Evolutionary conservation across 1,140 invertebrate species (phyloP).

Genomic region (Camponotus pennsylvanicus): DNA sequence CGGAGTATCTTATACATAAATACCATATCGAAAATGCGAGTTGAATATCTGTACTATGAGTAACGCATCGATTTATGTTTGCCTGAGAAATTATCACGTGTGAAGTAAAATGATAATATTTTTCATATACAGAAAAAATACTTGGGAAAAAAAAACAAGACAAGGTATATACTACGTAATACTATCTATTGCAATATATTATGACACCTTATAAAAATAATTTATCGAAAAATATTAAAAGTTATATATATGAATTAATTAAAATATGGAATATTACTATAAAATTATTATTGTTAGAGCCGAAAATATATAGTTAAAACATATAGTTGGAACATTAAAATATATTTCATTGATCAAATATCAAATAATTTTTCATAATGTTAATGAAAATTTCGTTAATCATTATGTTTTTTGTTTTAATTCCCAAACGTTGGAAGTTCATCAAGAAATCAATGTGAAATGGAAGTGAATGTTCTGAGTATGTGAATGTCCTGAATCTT

Average conservation of each 20-base stretch:
- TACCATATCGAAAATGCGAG: constrained; percentile 85
- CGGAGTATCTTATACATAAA: constrained; percentile 86
- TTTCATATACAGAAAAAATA: neutral
- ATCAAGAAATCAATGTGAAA: constrained; percentile 86
- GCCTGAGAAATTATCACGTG: constrained; percentile 82
- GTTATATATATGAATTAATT: neutral
- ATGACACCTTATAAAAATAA: neutral
- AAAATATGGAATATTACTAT: neutral
- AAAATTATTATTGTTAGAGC: neutral
- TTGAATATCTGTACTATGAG: constrained; percentile 88
- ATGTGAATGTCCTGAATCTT: constrained; percentile 91
- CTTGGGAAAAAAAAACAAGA: neutral
- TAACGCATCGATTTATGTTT: constrained; percentile 86
- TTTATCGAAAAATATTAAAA: constrained; percentile 1
- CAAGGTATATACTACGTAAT: too few species aligned
- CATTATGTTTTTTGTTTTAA: constrained; percentile 89
- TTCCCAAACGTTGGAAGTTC: constrained; percentile 92
- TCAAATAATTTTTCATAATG: neutral
- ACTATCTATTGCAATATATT: neutral
- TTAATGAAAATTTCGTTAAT: constrained; percentile 85
- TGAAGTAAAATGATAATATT: constrained; percentile 2
- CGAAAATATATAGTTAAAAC: neutral
- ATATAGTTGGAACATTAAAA: neutral
- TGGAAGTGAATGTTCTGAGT: constrained; percentile 72
- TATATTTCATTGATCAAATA: neutral